A percentile compares a stretch with the other conserved stretches of the same genome.
phyloP scores from a whole-genome alignment of 2,888 invertebrate species.

The Nysson spinosus region DNA sequence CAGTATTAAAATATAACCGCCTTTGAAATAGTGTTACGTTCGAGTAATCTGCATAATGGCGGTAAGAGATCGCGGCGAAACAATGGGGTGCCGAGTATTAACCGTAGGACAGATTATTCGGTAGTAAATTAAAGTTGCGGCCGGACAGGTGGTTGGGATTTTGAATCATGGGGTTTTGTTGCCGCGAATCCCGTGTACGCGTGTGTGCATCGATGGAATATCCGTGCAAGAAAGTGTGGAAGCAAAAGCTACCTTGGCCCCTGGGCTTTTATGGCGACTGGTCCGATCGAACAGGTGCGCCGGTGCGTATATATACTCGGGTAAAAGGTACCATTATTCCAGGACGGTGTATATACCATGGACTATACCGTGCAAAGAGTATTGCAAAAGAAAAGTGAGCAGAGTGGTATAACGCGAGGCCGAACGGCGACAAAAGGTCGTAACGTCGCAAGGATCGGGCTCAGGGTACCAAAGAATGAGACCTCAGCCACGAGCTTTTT shows the following conservation, averaged over 20 bases:
- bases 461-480: constrained; percentile 24
- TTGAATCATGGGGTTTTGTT: constrained; percentile 46
- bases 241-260: constrained; percentile 61
- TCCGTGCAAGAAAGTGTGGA: constrained; percentile 58
- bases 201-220: constrained; percentile 16
- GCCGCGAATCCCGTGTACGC: constrained; percentile 11
- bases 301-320: constrained; percentile 39
- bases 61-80: background rate
- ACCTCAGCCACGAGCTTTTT: constrained; percentile 29
- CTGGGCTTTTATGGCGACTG: constrained; percentile 66
- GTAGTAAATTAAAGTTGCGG: constrained; percentile 37
- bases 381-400: constrained; percentile 44
- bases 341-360: constrained; percentile 35
- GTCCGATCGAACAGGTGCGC: constrained; percentile 71
- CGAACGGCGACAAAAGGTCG: constrained; percentile 54
- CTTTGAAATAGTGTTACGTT: background rate
- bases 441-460: constrained; percentile 38
- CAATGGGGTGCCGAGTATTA: constrained; percentile 30
- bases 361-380: constrained; percentile 45
- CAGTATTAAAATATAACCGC: no score
- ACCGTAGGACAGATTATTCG: constrained; percentile 29
- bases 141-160: constrained; percentile 57
- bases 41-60: background rate
- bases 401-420: constrained; percentile 16
- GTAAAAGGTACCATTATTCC: constrained; percentile 62